Percentiles rank a stretch among this genome's conserved stretches.
Conservation (phyloP, 2,888 invertebrate species). For the Elmis aenea region DNA sequence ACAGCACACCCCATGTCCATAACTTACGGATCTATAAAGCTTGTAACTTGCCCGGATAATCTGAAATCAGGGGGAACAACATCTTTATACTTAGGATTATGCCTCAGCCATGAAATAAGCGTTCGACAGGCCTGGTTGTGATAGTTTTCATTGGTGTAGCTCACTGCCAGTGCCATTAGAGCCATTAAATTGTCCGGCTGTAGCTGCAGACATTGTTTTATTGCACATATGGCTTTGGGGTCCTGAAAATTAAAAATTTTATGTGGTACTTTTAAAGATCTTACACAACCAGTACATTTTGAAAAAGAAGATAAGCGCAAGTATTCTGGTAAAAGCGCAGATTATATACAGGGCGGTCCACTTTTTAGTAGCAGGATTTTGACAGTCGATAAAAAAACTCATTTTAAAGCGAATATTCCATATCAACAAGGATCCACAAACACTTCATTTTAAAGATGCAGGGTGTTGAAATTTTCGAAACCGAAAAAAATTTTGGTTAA, state of each 20-base stretch:
- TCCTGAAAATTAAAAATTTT: conserved; percentile 60
- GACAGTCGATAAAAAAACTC: too few species aligned
- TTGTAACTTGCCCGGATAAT: conserved; percentile 47
- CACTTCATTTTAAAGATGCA: too few species aligned
- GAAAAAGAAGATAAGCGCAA: too few species aligned
- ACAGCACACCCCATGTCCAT: conserved; percentile 9
- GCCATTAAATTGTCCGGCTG: conserved; percentile 77
- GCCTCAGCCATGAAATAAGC: conserved; percentile 71
- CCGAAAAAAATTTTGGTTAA: too few species aligned
- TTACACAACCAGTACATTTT: too few species aligned
- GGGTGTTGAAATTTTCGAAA: too few species aligned
- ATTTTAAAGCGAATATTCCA: too few species aligned
- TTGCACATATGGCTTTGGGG: conserved; percentile 84
- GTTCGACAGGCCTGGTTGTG: conserved; percentile 83
- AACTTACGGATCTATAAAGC: conserved; percentile 48
- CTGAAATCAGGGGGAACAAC: conserved; percentile 57
- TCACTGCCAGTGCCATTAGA: conserved; percentile 86
- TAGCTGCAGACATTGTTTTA: conserved; percentile 77
- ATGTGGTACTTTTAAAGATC: too few species aligned
- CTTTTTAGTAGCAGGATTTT: too few species aligned
- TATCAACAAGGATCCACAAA: too few species aligned
- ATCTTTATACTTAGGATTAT: conserved; percentile 77
- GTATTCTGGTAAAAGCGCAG: too few species aligned
- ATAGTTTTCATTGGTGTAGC: conserved; percentile 94
- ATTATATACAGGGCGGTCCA: too few species aligned